Evolutionary conservation across 2,113 vertebrate genomes (phyloP).

Genomic region (Fregata magnificens): DNA sequence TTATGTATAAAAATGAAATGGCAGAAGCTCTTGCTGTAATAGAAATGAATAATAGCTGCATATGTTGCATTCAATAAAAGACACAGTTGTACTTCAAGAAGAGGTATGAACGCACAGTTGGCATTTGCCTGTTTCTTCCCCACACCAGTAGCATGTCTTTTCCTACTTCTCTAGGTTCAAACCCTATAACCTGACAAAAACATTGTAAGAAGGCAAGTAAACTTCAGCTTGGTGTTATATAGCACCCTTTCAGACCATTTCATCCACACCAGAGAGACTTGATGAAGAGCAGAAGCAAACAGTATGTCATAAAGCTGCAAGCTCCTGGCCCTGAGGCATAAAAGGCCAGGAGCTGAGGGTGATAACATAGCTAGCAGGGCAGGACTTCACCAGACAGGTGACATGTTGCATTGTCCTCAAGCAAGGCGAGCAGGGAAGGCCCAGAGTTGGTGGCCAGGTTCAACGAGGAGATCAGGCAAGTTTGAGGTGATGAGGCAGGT

Average conservation of each 20-base stretch:
- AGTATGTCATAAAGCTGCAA: background rate
- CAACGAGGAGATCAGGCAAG: background rate
- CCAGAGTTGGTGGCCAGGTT: background rate
- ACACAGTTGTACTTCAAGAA: background rate
- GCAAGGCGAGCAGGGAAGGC: background rate
- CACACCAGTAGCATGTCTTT: background rate
- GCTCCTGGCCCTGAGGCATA: background rate
- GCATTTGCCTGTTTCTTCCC: background rate
- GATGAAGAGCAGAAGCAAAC: background rate
- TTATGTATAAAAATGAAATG: background rate
- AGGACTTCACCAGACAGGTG: background rate
- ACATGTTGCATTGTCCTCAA: background rate
- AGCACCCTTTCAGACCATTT: background rate
- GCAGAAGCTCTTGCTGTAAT: background rate
- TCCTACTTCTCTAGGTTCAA: background rate
- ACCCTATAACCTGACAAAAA: background rate
- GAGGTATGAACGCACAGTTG: background rate
- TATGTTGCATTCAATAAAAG: background rate
- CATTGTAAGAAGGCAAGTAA: background rate
- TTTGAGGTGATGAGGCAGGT: background rate
- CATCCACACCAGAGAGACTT: background rate
- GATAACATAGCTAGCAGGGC: background rate
- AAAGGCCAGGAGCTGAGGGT: background rate
- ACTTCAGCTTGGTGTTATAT: background rate
- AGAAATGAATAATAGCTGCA: background rate